Conservation (phyloP, 2,888 invertebrate genomes). For the Cephus spinipes region DNA sequence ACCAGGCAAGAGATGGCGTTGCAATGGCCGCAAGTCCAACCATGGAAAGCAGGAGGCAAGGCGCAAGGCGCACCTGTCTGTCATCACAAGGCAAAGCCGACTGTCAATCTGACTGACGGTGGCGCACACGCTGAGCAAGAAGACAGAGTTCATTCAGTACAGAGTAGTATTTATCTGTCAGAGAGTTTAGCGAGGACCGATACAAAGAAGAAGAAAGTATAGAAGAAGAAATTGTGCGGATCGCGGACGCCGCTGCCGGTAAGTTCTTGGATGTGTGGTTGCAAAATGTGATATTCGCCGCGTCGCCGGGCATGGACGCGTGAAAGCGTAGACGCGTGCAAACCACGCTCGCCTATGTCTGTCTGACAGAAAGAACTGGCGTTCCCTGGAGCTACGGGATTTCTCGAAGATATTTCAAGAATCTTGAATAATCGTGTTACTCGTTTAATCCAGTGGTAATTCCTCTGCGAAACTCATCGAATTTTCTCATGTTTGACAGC, state of each 20-base stretch:
- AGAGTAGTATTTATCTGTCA: slow-evolving; percentile 42
- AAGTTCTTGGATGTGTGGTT: slow-evolving; percentile 9
- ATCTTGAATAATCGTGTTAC: not conserved
- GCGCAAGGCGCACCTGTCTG: slow-evolving; percentile 50
- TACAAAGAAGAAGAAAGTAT: too few species aligned
- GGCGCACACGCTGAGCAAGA: slow-evolving; percentile 32
- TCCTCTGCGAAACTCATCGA: not conserved
- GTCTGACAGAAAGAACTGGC: not conserved
- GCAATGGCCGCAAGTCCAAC: slow-evolving; percentile 11
- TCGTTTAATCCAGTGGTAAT: not conserved
- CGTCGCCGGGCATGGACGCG: slow-evolving; percentile 36
- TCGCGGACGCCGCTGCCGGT: slow-evolving; percentile 12
- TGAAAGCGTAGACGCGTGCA: slow-evolving; percentile 32
- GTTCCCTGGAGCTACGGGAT: not conserved
- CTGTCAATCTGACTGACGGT: slow-evolving; percentile 55
- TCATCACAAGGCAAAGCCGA: slow-evolving; percentile 42
- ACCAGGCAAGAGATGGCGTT: slow-evolving; percentile 25
- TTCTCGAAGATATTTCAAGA: not conserved
- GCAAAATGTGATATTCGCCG: slow-evolving; percentile 11
- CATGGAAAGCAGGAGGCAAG: slow-evolving; percentile 26
- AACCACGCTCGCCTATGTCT: not conserved
- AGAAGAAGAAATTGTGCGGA: not conserved
- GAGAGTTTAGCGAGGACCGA: not conserved
- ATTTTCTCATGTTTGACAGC: slow-evolving; percentile 39
- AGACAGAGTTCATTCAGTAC: slow-evolving; percentile 16